Evolutionary conservation across 1,140 invertebrate species (phyloP).

Genomic region (Solenopsis fugax): DNA sequence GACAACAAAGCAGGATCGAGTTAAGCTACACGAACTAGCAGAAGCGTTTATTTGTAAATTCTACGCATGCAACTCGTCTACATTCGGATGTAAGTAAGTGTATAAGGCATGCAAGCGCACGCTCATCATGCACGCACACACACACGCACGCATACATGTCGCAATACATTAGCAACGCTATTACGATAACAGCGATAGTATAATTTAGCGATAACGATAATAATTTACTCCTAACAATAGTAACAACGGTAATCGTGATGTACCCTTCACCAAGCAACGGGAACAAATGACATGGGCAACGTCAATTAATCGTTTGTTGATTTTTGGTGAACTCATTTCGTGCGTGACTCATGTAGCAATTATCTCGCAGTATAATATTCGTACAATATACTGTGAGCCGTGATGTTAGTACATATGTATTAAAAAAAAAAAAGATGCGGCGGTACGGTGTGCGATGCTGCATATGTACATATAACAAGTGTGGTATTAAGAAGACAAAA

Average conservation of each 20-base stretch:
- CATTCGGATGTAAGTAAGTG: constrained; percentile 3
- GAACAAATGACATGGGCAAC: constrained; percentile 64
- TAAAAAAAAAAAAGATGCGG: constrained; percentile 60
- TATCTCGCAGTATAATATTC: constrained; percentile 30
- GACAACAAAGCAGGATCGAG: background rate
- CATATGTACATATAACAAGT: constrained; percentile 42
- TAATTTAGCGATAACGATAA: constrained; percentile 50
- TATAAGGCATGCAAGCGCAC: constrained; percentile 21
- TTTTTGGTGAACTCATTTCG: constrained; percentile 15
- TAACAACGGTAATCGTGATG: background rate
- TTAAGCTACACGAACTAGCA: background rate
- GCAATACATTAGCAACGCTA: constrained; percentile 27
- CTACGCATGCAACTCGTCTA: constrained; percentile 8
- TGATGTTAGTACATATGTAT: constrained; percentile 55
- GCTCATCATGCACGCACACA: background rate
- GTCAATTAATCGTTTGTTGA: constrained; percentile 14
- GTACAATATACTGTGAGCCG: constrained; percentile 19
- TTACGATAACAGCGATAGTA: constrained; percentile 58
- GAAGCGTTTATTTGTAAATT: constrained; percentile 31
- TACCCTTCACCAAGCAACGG: constrained; percentile 75
- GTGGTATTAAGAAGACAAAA: constrained; percentile 81
- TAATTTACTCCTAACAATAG: constrained; percentile 8
- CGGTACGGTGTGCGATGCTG: constrained; percentile 66
- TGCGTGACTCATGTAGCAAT: constrained; percentile 13
- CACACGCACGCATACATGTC: constrained; percentile 10